Conservation (phyloP, 2,113 vertebrate species). For the Setophaga petechia region DNA sequence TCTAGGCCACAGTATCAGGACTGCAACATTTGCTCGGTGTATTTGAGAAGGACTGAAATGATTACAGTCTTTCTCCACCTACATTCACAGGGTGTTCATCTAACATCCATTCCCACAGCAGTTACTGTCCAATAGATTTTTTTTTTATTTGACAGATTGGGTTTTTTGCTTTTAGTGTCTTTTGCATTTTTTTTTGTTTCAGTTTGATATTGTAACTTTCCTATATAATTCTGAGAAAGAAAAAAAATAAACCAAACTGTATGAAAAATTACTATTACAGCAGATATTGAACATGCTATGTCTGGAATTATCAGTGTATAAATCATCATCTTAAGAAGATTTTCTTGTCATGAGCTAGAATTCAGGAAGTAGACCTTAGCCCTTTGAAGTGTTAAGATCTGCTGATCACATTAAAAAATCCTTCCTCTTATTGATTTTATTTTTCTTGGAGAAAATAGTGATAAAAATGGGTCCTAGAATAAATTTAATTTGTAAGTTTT, state of each 20-base stretch:
- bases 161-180: neutral
- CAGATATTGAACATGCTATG: neutral
- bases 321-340: neutral
- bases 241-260: neutral
- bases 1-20: neutral
- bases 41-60: neutral
- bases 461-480: constrained; percentile 3
- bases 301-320: neutral
- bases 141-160: neutral
- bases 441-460: constrained; percentile 3
- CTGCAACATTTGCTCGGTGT: neutral
- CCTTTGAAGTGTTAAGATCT: neutral
- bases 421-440: neutral
- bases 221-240: neutral
- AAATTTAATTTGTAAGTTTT: neutral
- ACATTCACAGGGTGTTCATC: neutral
- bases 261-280: neutral
- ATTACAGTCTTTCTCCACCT: neutral
- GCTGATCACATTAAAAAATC: neutral
- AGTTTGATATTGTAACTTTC: neutral
- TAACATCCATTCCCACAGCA: neutral
- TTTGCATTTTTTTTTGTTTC: neutral
- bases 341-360: neutral
- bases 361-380: neutral
- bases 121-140: neutral